A percentile compares a stretch with the other conserved stretches of the same genome.
Evolutionary conservation across 1,140 invertebrate genomes (phyloP).

Genomic region (Drosophila teissieri): DNA sequence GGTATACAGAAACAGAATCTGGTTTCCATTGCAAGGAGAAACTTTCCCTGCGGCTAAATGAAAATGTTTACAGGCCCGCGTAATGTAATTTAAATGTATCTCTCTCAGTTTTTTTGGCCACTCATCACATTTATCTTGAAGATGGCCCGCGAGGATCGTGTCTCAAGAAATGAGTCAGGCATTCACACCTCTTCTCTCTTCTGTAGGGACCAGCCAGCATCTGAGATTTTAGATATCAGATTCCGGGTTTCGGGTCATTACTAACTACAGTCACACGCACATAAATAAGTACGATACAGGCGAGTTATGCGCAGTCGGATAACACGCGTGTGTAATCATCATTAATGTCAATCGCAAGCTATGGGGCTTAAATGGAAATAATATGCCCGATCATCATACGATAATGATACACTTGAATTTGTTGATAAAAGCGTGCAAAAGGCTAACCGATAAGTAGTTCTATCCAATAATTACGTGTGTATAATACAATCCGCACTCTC

Average conservation of each 20-base stretch:
- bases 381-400: neutral
- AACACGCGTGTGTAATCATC: constrained; percentile 24
- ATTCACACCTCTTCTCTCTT: constrained; percentile 13
- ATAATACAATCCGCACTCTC: constrained; percentile 8
- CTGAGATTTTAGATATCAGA: constrained; percentile 9
- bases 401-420: neutral
- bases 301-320: constrained; percentile 3
- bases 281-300: constrained; percentile 5
- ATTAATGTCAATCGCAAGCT: constrained; percentile 10
- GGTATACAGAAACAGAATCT: neutral
- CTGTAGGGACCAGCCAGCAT: neutral
- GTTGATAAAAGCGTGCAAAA: constrained; percentile 4
- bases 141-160: constrained; percentile 8
- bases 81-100: neutral
- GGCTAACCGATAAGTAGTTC: neutral
- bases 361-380: constrained; percentile 4
- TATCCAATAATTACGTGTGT: constrained; percentile 7
- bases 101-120: neutral
- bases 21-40: constrained; percentile 10
- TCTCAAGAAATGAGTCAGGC: neutral
- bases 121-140: constrained; percentile 8
- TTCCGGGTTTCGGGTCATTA: constrained; percentile 11
- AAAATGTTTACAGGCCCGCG: neutral
- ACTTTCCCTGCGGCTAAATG: constrained; percentile 11
- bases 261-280: neutral